phyloP scores from a whole-genome alignment of 2,888 invertebrate genomes.

The Gortyna flavago region DNA sequence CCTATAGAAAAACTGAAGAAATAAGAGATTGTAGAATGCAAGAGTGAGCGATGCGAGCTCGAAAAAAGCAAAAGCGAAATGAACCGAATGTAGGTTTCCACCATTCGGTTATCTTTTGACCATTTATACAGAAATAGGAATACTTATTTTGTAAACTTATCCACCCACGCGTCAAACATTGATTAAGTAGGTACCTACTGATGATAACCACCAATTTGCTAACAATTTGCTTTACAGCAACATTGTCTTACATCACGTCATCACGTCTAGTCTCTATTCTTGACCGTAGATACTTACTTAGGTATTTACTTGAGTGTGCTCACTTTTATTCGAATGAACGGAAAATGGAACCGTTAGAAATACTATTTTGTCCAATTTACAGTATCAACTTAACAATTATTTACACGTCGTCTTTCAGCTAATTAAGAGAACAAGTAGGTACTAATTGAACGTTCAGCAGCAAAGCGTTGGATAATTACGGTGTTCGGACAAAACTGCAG shows the following conservation, averaged over 20 bases:
- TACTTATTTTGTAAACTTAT: no score
- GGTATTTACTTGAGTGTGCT: not conserved
- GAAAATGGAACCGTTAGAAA: not conserved
- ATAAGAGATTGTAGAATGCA: not conserved
- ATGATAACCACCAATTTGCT: not conserved
- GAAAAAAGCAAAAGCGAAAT: not conserved
- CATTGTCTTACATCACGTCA: not conserved
- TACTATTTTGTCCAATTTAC: not conserved
- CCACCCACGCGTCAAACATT: no score
- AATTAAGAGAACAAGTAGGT: conserved; percentile 47
- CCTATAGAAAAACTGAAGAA: not conserved
- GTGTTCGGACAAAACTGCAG: conserved; percentile 44
- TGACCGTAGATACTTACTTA: not conserved
- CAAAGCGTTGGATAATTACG: conserved; percentile 35
- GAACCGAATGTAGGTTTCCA: no score
- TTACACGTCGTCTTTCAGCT: conserved; percentile 35
- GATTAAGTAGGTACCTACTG: no score
- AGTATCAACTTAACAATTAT: conserved; percentile 20
- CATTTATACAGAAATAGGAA: not conserved
- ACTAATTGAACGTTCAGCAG: conserved; percentile 51
- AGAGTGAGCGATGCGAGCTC: not conserved
- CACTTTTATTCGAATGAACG: not conserved
- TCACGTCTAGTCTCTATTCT: no score
- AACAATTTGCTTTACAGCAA: no score
- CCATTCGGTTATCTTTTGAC: not conserved